A percentile compares a stretch with the other conserved stretches of the same genome.
phyloP scores from a whole-genome alignment of 2,113 vertebrate genomes.

The Notarius lentiginosus region DNA sequence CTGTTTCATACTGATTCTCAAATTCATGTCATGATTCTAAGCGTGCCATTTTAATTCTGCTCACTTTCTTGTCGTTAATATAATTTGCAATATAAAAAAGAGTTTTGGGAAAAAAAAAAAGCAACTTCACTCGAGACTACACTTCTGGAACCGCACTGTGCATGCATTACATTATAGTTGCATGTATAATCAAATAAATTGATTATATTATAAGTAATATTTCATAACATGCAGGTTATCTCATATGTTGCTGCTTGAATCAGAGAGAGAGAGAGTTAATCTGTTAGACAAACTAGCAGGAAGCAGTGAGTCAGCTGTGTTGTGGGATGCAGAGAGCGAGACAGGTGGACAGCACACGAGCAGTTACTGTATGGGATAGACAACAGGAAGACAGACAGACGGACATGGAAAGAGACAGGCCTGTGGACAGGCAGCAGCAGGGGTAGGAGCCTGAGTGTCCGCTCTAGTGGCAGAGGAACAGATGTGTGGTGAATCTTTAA shows the following conservation, averaged over 20 bases:
- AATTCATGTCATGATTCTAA: not conserved
- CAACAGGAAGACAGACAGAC: constrained; percentile 62
- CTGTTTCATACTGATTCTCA: not conserved
- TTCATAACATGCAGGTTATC: not conserved
- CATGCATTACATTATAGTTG: not conserved
- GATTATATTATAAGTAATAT: not conserved
- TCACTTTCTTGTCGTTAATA: not conserved
- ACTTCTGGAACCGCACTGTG: too few species aligned
- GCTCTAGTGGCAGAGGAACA: constrained; percentile 63
- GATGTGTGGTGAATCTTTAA: constrained; percentile 80
- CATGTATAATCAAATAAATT: not conserved
- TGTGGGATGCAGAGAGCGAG: constrained; percentile 23
- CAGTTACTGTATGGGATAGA: constrained; percentile 60
- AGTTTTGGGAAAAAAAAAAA: not conserved
- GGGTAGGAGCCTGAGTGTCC: constrained; percentile 60
- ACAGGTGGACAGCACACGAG: constrained; percentile 48
- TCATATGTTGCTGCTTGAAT: not conserved
- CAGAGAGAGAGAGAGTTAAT: not conserved
- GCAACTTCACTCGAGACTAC: not conserved
- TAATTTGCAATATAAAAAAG: not conserved
- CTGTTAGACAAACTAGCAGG: not conserved
- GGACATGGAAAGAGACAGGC: constrained; percentile 48
- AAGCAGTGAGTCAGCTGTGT: constrained; percentile 37
- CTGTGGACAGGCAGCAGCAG: constrained; percentile 52
- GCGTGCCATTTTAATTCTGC: not conserved